A percentile compares a stretch with the other conserved stretches of the same genome.
Evolutionary conservation across 1,140 invertebrate genomes (phyloP).

Genomic region (Odontomachus brunneus): DNA sequence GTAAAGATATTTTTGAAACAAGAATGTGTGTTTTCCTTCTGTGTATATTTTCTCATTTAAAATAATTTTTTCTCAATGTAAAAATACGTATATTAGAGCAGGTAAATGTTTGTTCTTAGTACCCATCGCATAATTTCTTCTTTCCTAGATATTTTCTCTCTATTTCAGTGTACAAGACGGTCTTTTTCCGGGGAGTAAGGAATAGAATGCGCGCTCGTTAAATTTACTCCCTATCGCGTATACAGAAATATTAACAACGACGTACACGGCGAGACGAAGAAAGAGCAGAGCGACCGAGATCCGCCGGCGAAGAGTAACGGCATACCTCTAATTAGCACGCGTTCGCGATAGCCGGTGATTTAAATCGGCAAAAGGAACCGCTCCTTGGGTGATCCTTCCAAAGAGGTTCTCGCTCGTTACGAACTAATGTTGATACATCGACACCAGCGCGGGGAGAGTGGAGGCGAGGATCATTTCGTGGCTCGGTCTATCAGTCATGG

Average conservation of each 20-base stretch:
- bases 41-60: too few relatives aligned
- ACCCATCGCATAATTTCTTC: too few relatives aligned
- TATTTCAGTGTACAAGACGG: too few relatives aligned
- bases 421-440: constrained; percentile 61
- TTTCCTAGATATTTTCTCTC: too few relatives aligned
- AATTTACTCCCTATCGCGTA: neutral
- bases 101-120: too few relatives aligned
- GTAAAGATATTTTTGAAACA: too few relatives aligned
- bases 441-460: constrained; percentile 4
- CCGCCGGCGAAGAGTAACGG: constrained; percentile 66
- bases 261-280: neutral
- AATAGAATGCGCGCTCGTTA: too few relatives aligned
- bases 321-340: constrained; percentile 63
- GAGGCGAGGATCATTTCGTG: constrained; percentile 39
- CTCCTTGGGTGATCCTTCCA: constrained; percentile 58
- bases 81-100: too few relatives aligned
- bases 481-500: constrained; percentile 73
- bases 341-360: constrained; percentile 65
- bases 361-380: constrained; percentile 66
- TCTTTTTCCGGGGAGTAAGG: neutral
- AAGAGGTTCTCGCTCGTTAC: constrained; percentile 53
- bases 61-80: too few relatives aligned
- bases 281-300: constrained; percentile 40
- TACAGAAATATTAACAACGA: constrained; percentile 5
- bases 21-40: too few relatives aligned